These are phyloP conservation scores for Anniella stebbinsi DNA, from an alignment of 2,797 vertebrate genomes.

Conservation along the genomic window DNA sequence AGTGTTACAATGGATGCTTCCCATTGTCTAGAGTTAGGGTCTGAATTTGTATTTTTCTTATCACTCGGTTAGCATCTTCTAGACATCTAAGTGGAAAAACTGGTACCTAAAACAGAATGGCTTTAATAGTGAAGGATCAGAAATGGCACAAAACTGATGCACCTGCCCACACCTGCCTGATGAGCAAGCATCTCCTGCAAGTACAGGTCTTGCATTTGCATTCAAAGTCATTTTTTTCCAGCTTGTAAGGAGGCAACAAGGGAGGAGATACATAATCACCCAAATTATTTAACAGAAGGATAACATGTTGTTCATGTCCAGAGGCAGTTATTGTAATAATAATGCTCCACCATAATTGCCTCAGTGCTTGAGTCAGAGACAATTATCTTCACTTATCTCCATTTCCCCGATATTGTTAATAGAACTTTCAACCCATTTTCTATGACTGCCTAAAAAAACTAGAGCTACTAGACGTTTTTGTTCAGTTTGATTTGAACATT, in stretches of 20 bases:
- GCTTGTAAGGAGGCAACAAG: slow-evolving; percentile 15
- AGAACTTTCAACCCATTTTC: slow-evolving; percentile 23
- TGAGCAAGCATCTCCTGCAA: neutral
- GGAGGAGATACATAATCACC: slow-evolving; percentile 30
- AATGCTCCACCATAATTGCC: neutral
- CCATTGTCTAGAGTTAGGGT: neutral
- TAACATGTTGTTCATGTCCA: slow-evolving; percentile 40
- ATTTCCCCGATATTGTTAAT: slow-evolving; percentile 3
- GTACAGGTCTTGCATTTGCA: neutral
- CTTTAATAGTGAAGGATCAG: neutral
- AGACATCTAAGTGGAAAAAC: neutral
- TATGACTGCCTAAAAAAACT: neutral
- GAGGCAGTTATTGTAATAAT: slow-evolving; percentile 27
- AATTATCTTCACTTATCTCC: slow-evolving; percentile 21
- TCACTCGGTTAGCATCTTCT: fast-evolving
- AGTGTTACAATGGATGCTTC: no score
- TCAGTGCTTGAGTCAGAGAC: slow-evolving; percentile 30
- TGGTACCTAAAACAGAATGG: neutral
- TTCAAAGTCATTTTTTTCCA: slow-evolving; percentile 44
- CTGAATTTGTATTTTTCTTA: neutral
- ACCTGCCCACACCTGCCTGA: neutral
- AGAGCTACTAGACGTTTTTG: neutral
- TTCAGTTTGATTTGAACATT: neutral
- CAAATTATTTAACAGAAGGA: slow-evolving; percentile 45
- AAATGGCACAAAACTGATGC: neutral